These are phyloP conservation scores for Rhopalosiphum nymphaeae DNA, from an alignment of 2,888 invertebrate species.

Conservation along the genomic window DNA sequence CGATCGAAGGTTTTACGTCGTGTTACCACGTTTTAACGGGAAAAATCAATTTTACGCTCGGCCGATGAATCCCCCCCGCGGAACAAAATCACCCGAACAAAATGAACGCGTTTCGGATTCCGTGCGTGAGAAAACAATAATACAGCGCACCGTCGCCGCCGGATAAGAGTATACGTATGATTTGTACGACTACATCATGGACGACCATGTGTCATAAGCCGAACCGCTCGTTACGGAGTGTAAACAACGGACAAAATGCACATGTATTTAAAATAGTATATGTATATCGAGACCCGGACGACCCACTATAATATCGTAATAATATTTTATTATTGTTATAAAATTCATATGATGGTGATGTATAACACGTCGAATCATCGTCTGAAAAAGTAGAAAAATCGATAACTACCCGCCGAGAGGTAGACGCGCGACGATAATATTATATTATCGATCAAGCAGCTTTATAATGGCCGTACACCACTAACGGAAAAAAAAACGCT, in stretches of 20 bases:
- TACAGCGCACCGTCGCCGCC: not conserved
- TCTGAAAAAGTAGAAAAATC: not conserved
- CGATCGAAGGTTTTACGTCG: constrained; percentile 1
- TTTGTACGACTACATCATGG: not conserved
- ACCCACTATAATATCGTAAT: not conserved
- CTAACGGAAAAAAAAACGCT: not conserved
- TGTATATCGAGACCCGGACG: not conserved
- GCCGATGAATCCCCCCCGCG: not conserved
- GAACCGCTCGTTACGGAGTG: constrained; percentile 23
- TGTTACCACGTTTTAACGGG: not conserved
- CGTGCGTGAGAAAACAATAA: constrained; percentile 34
- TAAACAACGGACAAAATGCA: constrained; percentile 18
- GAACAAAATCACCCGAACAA: not conserved
- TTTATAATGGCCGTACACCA: no score
- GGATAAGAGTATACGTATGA: constrained; percentile 10
- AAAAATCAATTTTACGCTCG: constrained; percentile 45
- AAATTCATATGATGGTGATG: not conserved
- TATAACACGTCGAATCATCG: not conserved
- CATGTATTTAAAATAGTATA: not conserved
- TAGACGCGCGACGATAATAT: not conserved
- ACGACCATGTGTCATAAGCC: not conserved
- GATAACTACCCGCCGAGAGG: no score
- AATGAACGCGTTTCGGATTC: not conserved
- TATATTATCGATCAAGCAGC: no score
- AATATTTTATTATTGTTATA: not conserved